Base-by-base conservation (phyloP, 1,140 invertebrate species). In the Pogonognathellus flavescens region DNA sequence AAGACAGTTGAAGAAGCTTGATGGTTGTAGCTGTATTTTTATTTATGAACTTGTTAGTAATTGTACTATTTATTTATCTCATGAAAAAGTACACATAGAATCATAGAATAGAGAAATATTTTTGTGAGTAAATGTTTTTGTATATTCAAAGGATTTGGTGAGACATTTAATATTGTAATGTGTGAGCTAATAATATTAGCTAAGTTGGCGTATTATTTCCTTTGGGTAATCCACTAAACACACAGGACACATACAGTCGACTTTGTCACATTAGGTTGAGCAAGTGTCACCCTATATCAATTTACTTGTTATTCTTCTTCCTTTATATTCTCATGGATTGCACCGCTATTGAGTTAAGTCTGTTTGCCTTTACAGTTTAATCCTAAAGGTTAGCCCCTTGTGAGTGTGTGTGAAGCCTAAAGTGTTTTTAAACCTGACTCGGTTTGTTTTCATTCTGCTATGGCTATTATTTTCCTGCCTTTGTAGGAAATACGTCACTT, bases 211-310 rank as follows among this genome's bases (percentile, higher is more conserved):
- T 76, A 49, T 41, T 41, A 70, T 41, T 70, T 60, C 59, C 59
- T 60, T 20, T 60, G 18, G n/a, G 22, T 66, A 14, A 66, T 20
- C 62, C 62, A 66, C 62, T 66, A 66, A 76, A n/a, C 41, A 57
- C n/a, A 57, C 31, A 57, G 2, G 53, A 57, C 11, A 57, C n/a
- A 31, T 49, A 31, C 9, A 16, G 14, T 72, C 31, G 41, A 16
- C 1, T 72, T 72, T 10, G 66, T 22, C 14, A 72, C 31, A 41
- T 41, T 72, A 72, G 25, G n/a, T 72, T 41, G 66, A 14, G 25
- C 9, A 41, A 72, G 25, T 72, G 66, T 72, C 66, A 72, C 66
- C 66, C 25, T 72, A 72, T 72, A 72, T 72, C 66, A 72, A 72
- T 72, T 72, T 72, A n/a, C 31, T 49, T 72, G 41, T 72, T 72